Evolutionary conservation across 2,888 invertebrate species (phyloP), one percentile per base, ranked within the genome.

Genomic region (Andrena haemorrhoa): DNA sequence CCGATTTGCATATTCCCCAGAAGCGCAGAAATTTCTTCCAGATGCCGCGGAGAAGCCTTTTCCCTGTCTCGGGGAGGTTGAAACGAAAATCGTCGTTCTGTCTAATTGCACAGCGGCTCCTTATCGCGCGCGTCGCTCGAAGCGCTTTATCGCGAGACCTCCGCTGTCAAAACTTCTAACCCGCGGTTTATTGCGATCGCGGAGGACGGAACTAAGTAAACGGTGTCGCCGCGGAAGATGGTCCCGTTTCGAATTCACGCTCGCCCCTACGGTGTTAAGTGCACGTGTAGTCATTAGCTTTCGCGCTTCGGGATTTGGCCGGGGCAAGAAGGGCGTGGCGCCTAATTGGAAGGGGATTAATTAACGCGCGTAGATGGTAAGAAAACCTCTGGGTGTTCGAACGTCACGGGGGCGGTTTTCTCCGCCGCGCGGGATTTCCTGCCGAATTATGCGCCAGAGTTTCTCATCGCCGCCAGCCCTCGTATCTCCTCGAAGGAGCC

Each of bases 331-430:
- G 82, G 85, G 89, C 78, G 88, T 84, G 87, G 84, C 72, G 66
- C 31, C 63, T 89, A 89, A 89, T 89, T 88, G 88, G 83, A 88
- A 88, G 84, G 84, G 79, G 89, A 89, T 89, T 89, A 89, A 89
- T 89, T 89, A 89, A 82, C 79, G 88, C 83, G 76, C 79, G 78
- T 83, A 81, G 79, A 83, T 51, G 69, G 79, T 77, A 89, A 89
- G 89, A 89, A 89, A 89, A 82, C 65, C 79, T 82, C 51, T 31
- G 64, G 73, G 33, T 69, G 73, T 83, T 85, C 85, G 82, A 88
- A 88, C 83, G 70, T 76, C 84, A 20, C 64, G 70, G 58, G 58
- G 12, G 73, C 70, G 73, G 65, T 81, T 68, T 79, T 75, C 80
- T 31, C 63, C 31, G 53, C 35, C 82, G 56, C 71, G 41, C 47